Conservation (phyloP, 2,888 invertebrate genomes). For the Nebria brevicollis region DNA sequence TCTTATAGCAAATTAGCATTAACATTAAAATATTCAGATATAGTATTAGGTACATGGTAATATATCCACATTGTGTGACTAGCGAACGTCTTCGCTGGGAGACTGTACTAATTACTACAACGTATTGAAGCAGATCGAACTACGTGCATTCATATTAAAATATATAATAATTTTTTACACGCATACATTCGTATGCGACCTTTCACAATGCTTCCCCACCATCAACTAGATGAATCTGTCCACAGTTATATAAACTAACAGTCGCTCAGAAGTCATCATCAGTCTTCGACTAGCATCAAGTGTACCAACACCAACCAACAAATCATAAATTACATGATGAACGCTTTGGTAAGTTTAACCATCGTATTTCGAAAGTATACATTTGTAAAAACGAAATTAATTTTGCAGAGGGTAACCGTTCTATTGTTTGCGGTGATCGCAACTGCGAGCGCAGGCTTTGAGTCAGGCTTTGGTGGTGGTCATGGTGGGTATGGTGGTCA, state of each 20-base stretch:
- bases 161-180: constrained; percentile 24
- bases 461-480: constrained; percentile 43
- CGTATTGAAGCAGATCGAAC: constrained; percentile 38
- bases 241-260: constrained; percentile 52
- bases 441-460: constrained; percentile 25
- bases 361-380: neutral
- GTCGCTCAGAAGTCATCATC: constrained; percentile 49
- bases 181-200: constrained; percentile 24
- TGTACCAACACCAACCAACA: constrained; percentile 46
- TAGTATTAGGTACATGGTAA: too few relatives aligned
- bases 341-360: constrained; percentile 52
- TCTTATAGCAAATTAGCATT: too few relatives aligned
- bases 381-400: neutral
- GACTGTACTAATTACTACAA: constrained; percentile 28
- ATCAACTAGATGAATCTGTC: neutral
- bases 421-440: neutral
- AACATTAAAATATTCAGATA: too few relatives aligned
- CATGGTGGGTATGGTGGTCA: constrained; percentile 27
- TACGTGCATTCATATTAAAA: constrained; percentile 30
- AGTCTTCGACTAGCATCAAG: constrained; percentile 51
- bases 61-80: neutral
- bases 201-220: constrained; percentile 52
- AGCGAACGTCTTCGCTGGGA: neutral
- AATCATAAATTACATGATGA: constrained; percentile 49
- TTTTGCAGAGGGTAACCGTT: constrained; percentile 13